Evolutionary conservation across 1,140 invertebrate genomes (phyloP).

Genomic region (Lepidurus arcticus): DNA sequence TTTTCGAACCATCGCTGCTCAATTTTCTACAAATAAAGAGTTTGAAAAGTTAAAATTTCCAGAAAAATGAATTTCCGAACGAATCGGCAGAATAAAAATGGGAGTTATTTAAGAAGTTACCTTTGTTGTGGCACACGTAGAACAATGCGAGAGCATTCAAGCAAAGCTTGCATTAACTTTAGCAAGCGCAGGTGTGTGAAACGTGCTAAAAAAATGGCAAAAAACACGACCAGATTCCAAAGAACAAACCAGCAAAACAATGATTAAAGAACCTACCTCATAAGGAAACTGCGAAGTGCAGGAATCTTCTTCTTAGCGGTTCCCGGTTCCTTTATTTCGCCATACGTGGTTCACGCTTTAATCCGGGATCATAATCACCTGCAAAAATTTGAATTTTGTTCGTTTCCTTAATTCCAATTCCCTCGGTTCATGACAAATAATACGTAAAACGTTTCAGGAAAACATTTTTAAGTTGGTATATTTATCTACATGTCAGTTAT

Average conservation of each 20-base stretch:
- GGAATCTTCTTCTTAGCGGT: too few species aligned
- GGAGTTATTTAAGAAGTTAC: not conserved
- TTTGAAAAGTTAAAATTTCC: not conserved
- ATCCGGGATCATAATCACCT: too few species aligned
- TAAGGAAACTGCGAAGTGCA: too few species aligned
- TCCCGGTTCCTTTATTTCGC: too few species aligned
- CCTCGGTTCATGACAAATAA: too few species aligned
- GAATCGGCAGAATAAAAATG: not conserved
- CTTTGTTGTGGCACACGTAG: not conserved
- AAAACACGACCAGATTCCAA: not conserved
- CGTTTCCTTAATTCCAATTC: too few species aligned
- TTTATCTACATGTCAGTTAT: too few species aligned
- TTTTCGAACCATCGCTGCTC: constrained; percentile 1
- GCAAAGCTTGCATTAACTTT: not conserved
- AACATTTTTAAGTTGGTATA: too few species aligned
- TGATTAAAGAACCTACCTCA: too few species aligned
- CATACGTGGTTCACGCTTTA: too few species aligned
- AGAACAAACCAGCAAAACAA: not conserved
- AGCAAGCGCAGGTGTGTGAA: not conserved
- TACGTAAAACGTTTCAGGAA: too few species aligned
- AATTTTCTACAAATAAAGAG: not conserved
- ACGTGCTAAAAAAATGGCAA: not conserved
- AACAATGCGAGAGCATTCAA: not conserved
- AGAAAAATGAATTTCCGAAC: not conserved
- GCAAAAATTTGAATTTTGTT: too few species aligned